Evolutionary conservation across 2,888 invertebrate species (phyloP).

Genomic region (Torymus aiolomorphi): DNA sequence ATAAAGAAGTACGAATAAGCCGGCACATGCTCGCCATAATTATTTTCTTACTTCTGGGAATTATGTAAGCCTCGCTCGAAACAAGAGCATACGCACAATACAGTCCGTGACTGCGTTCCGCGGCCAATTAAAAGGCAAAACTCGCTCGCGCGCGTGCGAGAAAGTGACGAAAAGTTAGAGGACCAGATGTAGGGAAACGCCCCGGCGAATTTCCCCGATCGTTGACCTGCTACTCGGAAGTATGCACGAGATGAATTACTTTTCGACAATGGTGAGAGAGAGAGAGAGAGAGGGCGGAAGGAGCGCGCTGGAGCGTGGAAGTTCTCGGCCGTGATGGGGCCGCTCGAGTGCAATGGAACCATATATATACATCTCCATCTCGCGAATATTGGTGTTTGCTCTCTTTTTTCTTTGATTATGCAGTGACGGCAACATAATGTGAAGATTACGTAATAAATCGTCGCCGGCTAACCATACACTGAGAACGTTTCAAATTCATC

Average conservation of each 20-base stretch:
- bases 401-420: too few relatives aligned
- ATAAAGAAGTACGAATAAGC: too few relatives aligned
- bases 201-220: not conserved
- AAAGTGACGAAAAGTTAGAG: not conserved
- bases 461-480: too few relatives aligned
- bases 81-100: not conserved
- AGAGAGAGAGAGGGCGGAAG: not conserved
- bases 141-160: not conserved
- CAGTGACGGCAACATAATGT: too few relatives aligned
- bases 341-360: constrained; percentile 11
- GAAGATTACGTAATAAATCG: too few relatives aligned
- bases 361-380: not conserved
- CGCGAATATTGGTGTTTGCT: too few relatives aligned
- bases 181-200: too few relatives aligned
- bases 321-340: constrained; percentile 26
- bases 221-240: not conserved
- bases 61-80: not conserved
- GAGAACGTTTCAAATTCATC: too few relatives aligned
- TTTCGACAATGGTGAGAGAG: not conserved
- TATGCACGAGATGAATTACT: too few relatives aligned
- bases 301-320: not conserved
- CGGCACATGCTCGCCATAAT: too few relatives aligned
- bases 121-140: constrained; percentile 17
- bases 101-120: not conserved
- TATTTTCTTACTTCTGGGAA: not conserved